phyloP scores from a whole-genome alignment of 2,888 invertebrate species.

The Hemistola chrysoprasaria region DNA sequence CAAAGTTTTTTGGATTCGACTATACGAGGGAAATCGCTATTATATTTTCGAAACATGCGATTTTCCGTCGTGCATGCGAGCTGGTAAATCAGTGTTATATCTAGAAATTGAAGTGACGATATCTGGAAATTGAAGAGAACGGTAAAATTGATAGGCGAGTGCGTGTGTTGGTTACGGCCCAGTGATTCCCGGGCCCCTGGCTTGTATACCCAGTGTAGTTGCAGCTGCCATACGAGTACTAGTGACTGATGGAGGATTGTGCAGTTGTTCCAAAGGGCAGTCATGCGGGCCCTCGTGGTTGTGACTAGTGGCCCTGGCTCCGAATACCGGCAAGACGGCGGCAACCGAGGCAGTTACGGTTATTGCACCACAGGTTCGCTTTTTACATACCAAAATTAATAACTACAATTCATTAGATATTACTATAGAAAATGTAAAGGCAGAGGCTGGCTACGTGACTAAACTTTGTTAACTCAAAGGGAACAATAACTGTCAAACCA shows the following conservation, averaged over 20 bases:
- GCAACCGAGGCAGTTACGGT: constrained; percentile 60
- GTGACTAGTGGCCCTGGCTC: constrained; percentile 54
- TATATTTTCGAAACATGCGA: constrained; percentile 71
- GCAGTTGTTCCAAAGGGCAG: constrained; percentile 56
- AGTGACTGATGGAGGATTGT: constrained; percentile 73
- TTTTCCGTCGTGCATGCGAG: constrained; percentile 50
- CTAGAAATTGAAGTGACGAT: constrained; percentile 41
- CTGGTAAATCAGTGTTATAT: constrained; percentile 50
- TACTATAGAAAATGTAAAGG: constrained; percentile 1
- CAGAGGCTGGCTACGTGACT: constrained; percentile 1
- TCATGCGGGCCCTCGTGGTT: constrained; percentile 66
- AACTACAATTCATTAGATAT: neutral
- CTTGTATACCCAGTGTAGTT: constrained; percentile 39
- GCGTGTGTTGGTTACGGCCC: constrained; percentile 69
- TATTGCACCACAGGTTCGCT: constrained; percentile 70
- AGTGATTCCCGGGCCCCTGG: constrained; percentile 54
- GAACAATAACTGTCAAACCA: constrained; percentile 25
- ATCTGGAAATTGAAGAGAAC: constrained; percentile 54
- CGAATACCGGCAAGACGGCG: constrained; percentile 72
- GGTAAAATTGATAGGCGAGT: constrained; percentile 60
- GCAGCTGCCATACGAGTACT: constrained; percentile 37
- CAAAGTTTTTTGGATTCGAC: constrained; percentile 31
- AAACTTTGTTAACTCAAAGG: constrained; percentile 30
- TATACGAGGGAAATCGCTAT: constrained; percentile 44
- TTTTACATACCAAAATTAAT: constrained; percentile 15